Evolutionary conservation across 2,888 invertebrate species (phyloP).

Genomic region (Caenorhabditis wallacei): DNA sequence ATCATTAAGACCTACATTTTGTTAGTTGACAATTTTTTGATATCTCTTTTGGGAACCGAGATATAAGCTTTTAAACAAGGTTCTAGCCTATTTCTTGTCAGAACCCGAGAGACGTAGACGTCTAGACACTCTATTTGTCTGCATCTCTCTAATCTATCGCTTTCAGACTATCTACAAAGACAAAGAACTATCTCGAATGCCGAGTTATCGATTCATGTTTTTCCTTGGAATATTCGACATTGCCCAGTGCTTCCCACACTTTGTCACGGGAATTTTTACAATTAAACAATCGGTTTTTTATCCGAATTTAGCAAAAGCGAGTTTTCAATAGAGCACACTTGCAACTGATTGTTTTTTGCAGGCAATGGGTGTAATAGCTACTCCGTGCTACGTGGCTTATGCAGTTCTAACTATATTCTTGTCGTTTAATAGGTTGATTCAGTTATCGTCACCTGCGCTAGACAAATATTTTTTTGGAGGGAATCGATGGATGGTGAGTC

Average conservation of each 20-base stretch:
- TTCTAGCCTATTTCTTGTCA: neutral
- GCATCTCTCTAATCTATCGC: neutral
- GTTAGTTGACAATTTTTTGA: no score
- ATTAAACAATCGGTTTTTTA: constrained; percentile 70
- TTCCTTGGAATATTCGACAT: constrained; percentile 75
- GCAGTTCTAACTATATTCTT: constrained; percentile 77
- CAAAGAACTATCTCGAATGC: constrained; percentile 71
- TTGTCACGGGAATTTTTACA: constrained; percentile 77
- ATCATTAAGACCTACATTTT: no score
- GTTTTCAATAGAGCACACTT: neutral
- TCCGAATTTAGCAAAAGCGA: constrained; percentile 72
- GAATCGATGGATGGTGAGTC: constrained; percentile 54
- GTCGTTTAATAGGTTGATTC: constrained; percentile 74
- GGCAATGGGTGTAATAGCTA: constrained; percentile 76
- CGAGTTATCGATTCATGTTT: constrained; percentile 79
- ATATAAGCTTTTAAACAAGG: no score
- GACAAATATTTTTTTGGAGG: constrained; percentile 71
- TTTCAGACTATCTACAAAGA: constrained; percentile 75
- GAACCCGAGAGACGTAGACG: no score
- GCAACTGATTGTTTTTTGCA: constrained; percentile 39
- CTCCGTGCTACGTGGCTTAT: constrained; percentile 77
- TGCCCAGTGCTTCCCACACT: constrained; percentile 75
- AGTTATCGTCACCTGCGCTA: constrained; percentile 66
- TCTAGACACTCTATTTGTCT: no score
- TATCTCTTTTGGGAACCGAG: no score